A percentile compares a stretch with the other conserved stretches of the same genome.
phyloP scores from a whole-genome alignment of 2,888 invertebrate genomes.

The Hybos culiciformis region DNA sequence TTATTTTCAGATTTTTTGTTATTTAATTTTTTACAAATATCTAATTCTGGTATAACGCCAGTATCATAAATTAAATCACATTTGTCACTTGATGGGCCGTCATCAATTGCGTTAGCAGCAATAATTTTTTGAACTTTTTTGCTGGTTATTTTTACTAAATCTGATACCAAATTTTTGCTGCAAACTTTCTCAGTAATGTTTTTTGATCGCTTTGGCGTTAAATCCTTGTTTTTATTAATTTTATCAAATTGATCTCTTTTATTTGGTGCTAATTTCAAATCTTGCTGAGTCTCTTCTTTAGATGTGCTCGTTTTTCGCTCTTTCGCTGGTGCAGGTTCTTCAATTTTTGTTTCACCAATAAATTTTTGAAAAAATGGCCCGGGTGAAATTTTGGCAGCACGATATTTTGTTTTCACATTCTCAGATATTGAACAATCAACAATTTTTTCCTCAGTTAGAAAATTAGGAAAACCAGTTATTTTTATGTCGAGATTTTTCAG shows the following conservation, averaged over 20 bases:
- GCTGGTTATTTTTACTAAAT: not conserved
- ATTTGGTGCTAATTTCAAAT: not conserved
- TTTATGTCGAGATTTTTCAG: conserved; percentile 34
- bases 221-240: no score
- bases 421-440: conserved; percentile 34
- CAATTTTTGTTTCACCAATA: not conserved
- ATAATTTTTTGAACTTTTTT: not conserved
- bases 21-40: not conserved
- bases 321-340: not conserved
- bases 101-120: not conserved
- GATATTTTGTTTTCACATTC: conserved; percentile 35
- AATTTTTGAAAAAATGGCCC: not conserved
- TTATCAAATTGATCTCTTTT: no score
- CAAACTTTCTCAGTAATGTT: no score
- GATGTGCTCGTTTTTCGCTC: not conserved
- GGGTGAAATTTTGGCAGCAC: conserved; percentile 22
- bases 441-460: conserved; percentile 29
- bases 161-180: no score
- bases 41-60: not conserved
- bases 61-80: not conserved
- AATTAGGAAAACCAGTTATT: conserved; percentile 31
- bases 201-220: no score
- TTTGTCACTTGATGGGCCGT: not conserved
- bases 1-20: not conserved
- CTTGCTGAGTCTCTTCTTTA: not conserved